Base-by-base conservation (phyloP, 2,113 vertebrate species). In the Protomyctophum bolini region DNA sequence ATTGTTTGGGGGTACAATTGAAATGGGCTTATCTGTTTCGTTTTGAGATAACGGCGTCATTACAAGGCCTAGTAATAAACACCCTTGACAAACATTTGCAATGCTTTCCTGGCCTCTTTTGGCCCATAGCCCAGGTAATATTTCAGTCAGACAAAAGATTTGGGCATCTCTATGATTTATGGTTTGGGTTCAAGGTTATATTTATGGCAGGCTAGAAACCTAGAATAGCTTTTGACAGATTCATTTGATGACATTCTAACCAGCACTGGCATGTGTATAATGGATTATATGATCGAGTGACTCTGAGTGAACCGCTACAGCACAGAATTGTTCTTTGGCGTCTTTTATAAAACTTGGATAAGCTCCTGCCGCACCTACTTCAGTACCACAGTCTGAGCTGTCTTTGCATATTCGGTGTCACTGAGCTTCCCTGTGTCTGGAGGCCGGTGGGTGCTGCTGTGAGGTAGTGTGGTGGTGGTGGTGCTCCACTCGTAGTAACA, bases 381-480 rank as follows among this genome's bases (percentile, higher is more conserved):
- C 12, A 48, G 58, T n/a, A n/a, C 55, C 15, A 0, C 0, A 14
- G 49, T 71, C 54, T 1, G 7, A 70, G 59, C 49, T 15, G 61
- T 21, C 62, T 63, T 61, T 58, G 46, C 76, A 58, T 50, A 71
- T 77, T 51, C 57, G 57, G 58, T 75, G 86, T 79, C 68, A 65
- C 47, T 0, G 57, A 49, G 55, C n/a, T 73, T 83, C 67, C 0
- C 0, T 59, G 68, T 78, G 77, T 56, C 6, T 52, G 58, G 60
- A 71, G 64, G 49, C 75, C 45, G 47, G 70, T 66, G 63, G 73
- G 66, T 46, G 78, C 70, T 46, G 78, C 70, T 62, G 72, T 7
- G 69, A 73, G 72, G 62, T 63, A 76, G 63, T 7, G 8, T 9
- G 50, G 41, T 58, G 82, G 72, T 81, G 83, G 83, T 86, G 83